Conservation (phyloP, 1,140 invertebrate genomes). For the Drosophila saltans region DNA sequence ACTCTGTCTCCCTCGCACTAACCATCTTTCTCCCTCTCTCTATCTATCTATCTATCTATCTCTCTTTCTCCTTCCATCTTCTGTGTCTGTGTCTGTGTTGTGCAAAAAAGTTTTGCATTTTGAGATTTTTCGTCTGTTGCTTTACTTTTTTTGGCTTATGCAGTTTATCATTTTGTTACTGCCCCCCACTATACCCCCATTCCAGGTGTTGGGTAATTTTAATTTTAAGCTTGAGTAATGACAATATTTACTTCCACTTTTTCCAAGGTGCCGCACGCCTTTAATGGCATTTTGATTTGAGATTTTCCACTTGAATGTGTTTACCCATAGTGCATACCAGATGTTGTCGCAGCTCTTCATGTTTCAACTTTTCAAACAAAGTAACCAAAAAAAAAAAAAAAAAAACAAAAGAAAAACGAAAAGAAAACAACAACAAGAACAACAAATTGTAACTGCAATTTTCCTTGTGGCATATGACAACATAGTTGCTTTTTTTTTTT, state of each 20-base stretch:
- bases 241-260: constrained; percentile 82
- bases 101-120: constrained; percentile 78
- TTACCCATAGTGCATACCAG: constrained; percentile 16
- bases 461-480: neutral
- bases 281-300: constrained; percentile 81
- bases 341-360: constrained; percentile 11
- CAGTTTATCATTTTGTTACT: constrained; percentile 80
- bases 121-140: constrained; percentile 73
- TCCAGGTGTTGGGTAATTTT: constrained; percentile 79
- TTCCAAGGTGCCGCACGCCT: constrained; percentile 71
- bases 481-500: too few relatives aligned
- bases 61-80: constrained; percentile 19
- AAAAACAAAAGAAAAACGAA: neutral
- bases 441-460: constrained; percentile 13
- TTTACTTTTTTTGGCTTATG: constrained; percentile 61
- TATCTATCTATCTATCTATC: too few relatives aligned
- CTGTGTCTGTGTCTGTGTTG: constrained; percentile 35
- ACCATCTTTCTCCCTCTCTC: constrained; percentile 21
- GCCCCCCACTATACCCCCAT: constrained; percentile 20
- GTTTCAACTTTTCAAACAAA: neutral
- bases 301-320: constrained; percentile 51
- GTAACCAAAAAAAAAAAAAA: neutral
- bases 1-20: constrained; percentile 2
- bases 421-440: neutral
- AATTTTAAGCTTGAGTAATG: constrained; percentile 83